Percentiles rank a stretch among this genome's conserved stretches.
Conservation (phyloP, 2,113 vertebrate species). For the Hemichromis elongatus region DNA sequence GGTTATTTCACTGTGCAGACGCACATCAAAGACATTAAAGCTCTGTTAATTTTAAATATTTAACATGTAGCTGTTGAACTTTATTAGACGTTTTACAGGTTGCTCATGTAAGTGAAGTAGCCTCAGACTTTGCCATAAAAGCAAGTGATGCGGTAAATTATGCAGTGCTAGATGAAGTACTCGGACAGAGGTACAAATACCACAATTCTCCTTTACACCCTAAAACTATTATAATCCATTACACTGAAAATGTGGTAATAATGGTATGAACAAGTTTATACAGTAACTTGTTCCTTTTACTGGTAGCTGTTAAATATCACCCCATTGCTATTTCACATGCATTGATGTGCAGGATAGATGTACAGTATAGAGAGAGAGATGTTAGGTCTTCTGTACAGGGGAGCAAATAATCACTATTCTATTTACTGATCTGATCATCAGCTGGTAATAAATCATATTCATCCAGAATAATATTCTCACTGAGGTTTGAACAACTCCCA, state of each 20-base stretch:
- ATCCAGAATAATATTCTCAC: background rate
- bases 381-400: background rate
- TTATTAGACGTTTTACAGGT: background rate
- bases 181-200: accelerated
- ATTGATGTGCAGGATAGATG: background rate
- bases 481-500: background rate
- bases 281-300: background rate
- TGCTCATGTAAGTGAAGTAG: background rate
- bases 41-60: background rate
- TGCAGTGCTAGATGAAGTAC: background rate
- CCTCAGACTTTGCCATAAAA: background rate
- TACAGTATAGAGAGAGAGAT: too few species aligned
- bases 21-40: background rate
- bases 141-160: background rate
- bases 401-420: background rate
- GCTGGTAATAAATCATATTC: background rate
- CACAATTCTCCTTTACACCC: background rate
- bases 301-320: background rate
- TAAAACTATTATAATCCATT: background rate
- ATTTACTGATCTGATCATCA: background rate
- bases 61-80: background rate
- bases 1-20: background rate
- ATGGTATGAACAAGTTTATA: background rate
- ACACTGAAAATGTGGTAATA: background rate
- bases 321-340: background rate